phyloP scores from a whole-genome alignment of 1,140 invertebrate species.

The Cyclina sinensis region DNA sequence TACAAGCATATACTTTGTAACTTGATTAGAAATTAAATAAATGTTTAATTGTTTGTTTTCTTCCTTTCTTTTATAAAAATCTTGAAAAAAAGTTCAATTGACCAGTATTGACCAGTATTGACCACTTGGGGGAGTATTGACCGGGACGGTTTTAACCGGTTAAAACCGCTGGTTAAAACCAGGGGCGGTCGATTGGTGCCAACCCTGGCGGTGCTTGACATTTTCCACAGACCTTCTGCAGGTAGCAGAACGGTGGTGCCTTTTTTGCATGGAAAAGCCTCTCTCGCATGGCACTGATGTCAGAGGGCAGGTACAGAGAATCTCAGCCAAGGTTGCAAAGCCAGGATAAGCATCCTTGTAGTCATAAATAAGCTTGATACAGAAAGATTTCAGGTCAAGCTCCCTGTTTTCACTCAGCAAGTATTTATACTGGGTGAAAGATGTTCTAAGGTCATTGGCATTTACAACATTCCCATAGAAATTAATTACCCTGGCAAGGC shows the following conservation, averaged over 20 bases:
- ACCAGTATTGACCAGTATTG: too few relatives aligned
- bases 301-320: background rate
- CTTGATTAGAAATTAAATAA: too few relatives aligned
- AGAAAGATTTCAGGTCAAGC: background rate
- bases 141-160: too few relatives aligned
- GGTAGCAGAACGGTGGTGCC: background rate
- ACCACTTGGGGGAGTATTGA: too few relatives aligned
- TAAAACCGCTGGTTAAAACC: too few relatives aligned
- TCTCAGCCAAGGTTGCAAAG: background rate
- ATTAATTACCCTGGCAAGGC: background rate
- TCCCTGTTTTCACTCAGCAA: slow-evolving; percentile 18
- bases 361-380: background rate
- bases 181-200: too few relatives aligned
- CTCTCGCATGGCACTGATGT: slow-evolving; percentile 24
- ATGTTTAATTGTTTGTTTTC: too few relatives aligned
- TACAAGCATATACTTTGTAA: too few relatives aligned
- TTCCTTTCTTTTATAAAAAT: too few relatives aligned
- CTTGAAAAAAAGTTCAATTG: too few relatives aligned
- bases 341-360: slow-evolving; percentile 29
- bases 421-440: background rate
- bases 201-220: too few relatives aligned
- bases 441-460: background rate
- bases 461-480: slow-evolving; percentile 28
- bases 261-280: slow-evolving; percentile 5
- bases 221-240: slow-evolving; percentile 12